Base-by-base conservation (phyloP, 2,888 invertebrate species). In the Bedellia somnulentella region DNA sequence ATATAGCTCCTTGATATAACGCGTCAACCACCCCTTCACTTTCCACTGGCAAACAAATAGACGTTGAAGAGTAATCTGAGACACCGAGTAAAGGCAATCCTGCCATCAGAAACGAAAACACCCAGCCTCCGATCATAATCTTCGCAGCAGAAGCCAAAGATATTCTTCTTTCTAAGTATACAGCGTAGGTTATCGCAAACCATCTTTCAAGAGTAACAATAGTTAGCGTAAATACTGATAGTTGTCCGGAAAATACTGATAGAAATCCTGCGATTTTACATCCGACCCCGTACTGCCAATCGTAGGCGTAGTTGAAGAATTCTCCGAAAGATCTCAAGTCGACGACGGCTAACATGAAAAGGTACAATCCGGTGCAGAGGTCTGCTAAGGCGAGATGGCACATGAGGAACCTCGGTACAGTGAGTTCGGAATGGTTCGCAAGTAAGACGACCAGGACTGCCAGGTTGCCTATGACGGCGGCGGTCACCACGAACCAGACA, bases 301-400 rank as follows among this genome's bases (percentile, higher is more conserved):
- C 85, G 45, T 87, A 93, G 3, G 93, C 93, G 57, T 86, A 87
- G 57, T 93, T 93, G 60, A 93, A 93, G 66, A 93, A 94, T 39
- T 85, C 85, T 2, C 91, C 90, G 46, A 87, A 85, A 0, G 93
- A 93, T 42, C 86, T 83, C 0, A 87, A 75, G 60, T 95, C 94
- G 47, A 91, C 87, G 1, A 86, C 82, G 0, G 93, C 93, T 22
- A 94, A 79, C 51, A 93, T 79, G 23, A 89, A 78, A 31, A 94
- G 75, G 59, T 93, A 94, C 2, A 90, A 52, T 1, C 92, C 93
- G 76, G 93, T 88, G 50, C 88, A 88, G 29, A 95, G 80, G 63
- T 95, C 94, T 1, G 93, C 93, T 53, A 89, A 84, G 0, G 93
- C 92, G 34, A 95, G 75, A 55, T 94, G 90, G 45, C 75, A 75